Evolutionary conservation across 2,113 vertebrate species (phyloP).

Genomic region (Percina caprodes): DNA sequence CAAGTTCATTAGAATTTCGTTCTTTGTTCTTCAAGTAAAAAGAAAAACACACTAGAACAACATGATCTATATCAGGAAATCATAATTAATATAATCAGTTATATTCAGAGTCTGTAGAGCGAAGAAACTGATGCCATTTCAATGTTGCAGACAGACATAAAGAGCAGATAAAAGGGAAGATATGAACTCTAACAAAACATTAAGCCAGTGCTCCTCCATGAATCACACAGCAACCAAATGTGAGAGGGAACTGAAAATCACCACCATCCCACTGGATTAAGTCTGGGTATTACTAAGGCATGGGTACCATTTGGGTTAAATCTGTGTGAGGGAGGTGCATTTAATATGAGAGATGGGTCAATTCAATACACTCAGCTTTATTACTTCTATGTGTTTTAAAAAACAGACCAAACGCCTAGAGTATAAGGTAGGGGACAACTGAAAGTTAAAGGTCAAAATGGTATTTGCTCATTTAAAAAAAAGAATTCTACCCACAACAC

Average conservation of each 20-base stretch:
- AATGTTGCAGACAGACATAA: conserved; percentile 9
- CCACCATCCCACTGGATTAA: conserved; percentile 67
- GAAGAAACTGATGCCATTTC: conserved; percentile 27
- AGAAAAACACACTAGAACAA: background rate
- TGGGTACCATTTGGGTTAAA: conserved; percentile 54
- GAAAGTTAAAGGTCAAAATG: conserved; percentile 43
- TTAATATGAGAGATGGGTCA: conserved; percentile 77
- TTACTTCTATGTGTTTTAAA: conserved; percentile 64
- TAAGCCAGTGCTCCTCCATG: conserved; percentile 35
- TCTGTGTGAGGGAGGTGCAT: conserved; percentile 55
- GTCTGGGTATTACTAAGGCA: conserved; percentile 59
- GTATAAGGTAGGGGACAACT: conserved; percentile 20
- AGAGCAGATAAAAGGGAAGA: conserved; percentile 9
- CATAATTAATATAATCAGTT: conserved; percentile 4
- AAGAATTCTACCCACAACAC: conserved; percentile 2
- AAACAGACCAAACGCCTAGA: conserved; percentile 31
- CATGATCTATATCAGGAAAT: background rate
- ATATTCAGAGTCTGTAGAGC: conserved; percentile 3
- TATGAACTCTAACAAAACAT: conserved; percentile 16
- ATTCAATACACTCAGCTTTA: conserved; percentile 74
- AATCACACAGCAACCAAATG: conserved; percentile 58
- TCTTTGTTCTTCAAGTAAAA: background rate
- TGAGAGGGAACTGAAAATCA: conserved; percentile 54
- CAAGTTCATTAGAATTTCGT: background rate
- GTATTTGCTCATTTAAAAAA: conserved; percentile 39